These are phyloP conservation scores for Brachypterus glaber DNA, from an alignment of 2,888 invertebrate genomes.

Conservation along the genomic window DNA sequence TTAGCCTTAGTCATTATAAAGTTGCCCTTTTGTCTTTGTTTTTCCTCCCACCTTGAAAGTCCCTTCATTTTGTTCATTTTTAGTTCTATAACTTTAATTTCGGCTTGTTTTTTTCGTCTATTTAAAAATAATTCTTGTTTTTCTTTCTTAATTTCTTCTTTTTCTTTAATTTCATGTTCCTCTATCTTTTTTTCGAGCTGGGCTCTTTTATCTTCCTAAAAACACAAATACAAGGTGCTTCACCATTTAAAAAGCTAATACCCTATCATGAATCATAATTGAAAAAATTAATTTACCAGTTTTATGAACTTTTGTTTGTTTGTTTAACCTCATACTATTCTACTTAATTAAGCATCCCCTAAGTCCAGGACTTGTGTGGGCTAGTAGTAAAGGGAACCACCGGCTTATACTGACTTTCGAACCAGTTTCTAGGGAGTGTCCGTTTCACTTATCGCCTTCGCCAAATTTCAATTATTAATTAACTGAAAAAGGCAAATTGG, in stretches of 20 bases:
- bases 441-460: too few relatives aligned
- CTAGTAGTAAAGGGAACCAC: too few relatives aligned
- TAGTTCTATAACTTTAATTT: constrained; percentile 79
- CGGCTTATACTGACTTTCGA: too few relatives aligned
- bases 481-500: too few relatives aligned
- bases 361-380: too few relatives aligned
- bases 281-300: neutral
- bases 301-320: constrained; percentile 4
- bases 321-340: too few relatives aligned
- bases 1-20: constrained; percentile 82
- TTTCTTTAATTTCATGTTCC: constrained; percentile 78
- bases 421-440: too few relatives aligned
- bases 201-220: constrained; percentile 67
- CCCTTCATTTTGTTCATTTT: constrained; percentile 83
- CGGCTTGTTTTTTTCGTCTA: constrained; percentile 77
- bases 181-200: constrained; percentile 91
- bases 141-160: constrained; percentile 74
- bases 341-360: too few relatives aligned
- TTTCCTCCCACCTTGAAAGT: constrained; percentile 79
- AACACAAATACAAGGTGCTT: too few relatives aligned
- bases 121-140: constrained; percentile 76
- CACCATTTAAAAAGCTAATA: too few relatives aligned
- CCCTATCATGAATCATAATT: too few relatives aligned
- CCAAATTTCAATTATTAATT: too few relatives aligned
- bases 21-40: constrained; percentile 65